A percentile compares a stretch with the other conserved stretches of the same genome.
Conservation (phyloP, 2,113 vertebrate genomes). For the Thoracochromis brauschi region DNA sequence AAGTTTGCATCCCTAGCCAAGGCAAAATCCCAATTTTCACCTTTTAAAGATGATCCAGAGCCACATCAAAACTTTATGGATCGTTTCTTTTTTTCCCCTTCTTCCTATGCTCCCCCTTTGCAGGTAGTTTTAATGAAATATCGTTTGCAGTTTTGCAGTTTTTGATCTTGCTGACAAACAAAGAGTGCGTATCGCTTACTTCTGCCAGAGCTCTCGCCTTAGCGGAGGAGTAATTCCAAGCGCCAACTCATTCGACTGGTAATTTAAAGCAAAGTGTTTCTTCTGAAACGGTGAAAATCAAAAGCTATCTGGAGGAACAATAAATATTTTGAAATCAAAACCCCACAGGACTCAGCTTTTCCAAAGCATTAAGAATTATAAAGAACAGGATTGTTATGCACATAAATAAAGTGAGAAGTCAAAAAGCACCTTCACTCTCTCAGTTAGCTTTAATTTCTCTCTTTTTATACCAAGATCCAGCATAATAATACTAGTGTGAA, state of each 20-base stretch:
- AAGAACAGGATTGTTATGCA: neutral
- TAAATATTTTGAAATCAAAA: neutral
- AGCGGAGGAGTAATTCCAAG: neutral
- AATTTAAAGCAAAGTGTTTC: neutral
- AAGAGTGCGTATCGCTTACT: neutral
- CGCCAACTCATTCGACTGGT: neutral
- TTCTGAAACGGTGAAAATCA: neutral
- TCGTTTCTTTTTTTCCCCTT: accelerated
- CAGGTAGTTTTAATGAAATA: neutral
- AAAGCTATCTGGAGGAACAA: neutral
- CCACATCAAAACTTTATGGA: neutral
- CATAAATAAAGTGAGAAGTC: neutral
- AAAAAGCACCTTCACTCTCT: neutral
- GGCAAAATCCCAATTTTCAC: neutral
- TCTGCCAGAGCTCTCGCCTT: neutral
- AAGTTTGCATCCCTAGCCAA: neutral
- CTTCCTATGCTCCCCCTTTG: neutral
- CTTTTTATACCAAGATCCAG: neutral
- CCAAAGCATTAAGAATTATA: neutral
- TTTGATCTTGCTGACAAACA: neutral
- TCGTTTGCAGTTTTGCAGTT: neutral
- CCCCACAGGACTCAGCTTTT: neutral
- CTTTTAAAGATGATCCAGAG: neutral
- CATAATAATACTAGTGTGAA: neutral
- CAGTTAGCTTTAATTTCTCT: neutral